Evolutionary conservation across 2,797 vertebrate genomes (phyloP).

Genomic region (Stomatorhinus walkeri): DNA sequence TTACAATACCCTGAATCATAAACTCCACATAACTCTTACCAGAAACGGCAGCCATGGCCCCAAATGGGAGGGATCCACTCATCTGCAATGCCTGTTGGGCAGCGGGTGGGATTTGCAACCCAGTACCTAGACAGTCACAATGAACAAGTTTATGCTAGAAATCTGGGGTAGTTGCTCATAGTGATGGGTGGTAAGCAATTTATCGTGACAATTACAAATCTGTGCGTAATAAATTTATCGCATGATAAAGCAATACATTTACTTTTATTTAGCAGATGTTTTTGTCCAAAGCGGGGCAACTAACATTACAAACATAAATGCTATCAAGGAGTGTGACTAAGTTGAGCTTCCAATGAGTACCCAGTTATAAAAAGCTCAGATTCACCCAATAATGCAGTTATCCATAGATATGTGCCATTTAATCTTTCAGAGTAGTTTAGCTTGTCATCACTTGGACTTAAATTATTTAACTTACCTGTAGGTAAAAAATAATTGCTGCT

Average conservation of each 20-base stretch:
- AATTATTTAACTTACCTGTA: background rate
- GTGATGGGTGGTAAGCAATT: background rate
- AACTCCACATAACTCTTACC: conserved; percentile 49
- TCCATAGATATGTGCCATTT: background rate
- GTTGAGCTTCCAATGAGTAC: background rate
- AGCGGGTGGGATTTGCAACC: conserved; percentile 91
- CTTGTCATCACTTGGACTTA: background rate
- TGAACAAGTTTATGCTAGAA: background rate
- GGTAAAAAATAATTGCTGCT: background rate
- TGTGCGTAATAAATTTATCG: background rate
- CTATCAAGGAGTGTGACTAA: too few species aligned
- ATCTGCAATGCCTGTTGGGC: conserved; percentile 96
- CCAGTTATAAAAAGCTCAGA: background rate
- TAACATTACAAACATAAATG: background rate
- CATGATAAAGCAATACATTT: background rate
- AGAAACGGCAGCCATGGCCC: conserved; percentile 66
- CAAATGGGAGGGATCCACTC: conserved; percentile 88
- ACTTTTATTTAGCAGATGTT: background rate
- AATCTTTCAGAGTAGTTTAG: background rate
- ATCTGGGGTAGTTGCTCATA: background rate
- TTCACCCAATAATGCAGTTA: background rate
- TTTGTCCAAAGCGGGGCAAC: background rate
- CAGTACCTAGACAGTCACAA: conserved; percentile 69
- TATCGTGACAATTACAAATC: background rate
- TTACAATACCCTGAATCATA: background rate